Evolutionary conservation across 2,888 invertebrate species (phyloP).

Genomic region (Monoplex corrugatus): DNA sequence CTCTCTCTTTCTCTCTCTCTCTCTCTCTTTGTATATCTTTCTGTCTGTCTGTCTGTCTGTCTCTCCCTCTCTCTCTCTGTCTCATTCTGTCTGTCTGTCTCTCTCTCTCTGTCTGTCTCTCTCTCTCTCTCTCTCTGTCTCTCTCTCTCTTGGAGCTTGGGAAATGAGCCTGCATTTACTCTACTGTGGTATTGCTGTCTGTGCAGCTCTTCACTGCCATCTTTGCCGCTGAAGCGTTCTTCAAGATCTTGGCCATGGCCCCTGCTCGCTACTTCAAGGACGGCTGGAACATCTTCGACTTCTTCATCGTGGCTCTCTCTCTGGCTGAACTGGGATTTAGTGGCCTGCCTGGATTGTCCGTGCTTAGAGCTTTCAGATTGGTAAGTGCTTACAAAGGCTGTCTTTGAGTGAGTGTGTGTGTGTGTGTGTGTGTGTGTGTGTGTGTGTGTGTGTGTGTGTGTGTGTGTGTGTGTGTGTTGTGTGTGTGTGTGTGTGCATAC

Average conservation of each 20-base stretch:
- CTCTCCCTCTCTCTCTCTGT: no score
- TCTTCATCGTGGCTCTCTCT: conserved; percentile 97
- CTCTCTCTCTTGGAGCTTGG: no score
- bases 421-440: no score
- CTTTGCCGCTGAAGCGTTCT: conserved; percentile 95
- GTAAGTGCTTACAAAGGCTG: conserved; percentile 86
- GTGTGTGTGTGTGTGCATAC: no score
- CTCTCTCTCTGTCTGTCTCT: background rate
- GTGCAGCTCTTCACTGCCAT: conserved; percentile 97
- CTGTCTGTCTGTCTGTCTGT: no score
- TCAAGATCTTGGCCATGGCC: conserved; percentile 98
- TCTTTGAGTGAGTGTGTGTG: background rate
- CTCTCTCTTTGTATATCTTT: no score
- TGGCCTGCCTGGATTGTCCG: conserved; percentile 97
- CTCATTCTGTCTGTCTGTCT: background rate
- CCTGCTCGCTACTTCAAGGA: conserved; percentile 98
- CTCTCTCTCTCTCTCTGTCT: no score
- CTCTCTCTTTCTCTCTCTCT: no score
- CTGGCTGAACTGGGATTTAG: conserved; percentile 95
- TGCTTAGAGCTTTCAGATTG: conserved; percentile 98
- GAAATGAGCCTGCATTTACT: no score
- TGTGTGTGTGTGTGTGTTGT: no score
- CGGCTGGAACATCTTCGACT: conserved; percentile 99
- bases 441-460: no score
- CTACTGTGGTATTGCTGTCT: no score